Conservation (phyloP, 2,797 vertebrate species). For the Tolypeutes matacus region DNA sequence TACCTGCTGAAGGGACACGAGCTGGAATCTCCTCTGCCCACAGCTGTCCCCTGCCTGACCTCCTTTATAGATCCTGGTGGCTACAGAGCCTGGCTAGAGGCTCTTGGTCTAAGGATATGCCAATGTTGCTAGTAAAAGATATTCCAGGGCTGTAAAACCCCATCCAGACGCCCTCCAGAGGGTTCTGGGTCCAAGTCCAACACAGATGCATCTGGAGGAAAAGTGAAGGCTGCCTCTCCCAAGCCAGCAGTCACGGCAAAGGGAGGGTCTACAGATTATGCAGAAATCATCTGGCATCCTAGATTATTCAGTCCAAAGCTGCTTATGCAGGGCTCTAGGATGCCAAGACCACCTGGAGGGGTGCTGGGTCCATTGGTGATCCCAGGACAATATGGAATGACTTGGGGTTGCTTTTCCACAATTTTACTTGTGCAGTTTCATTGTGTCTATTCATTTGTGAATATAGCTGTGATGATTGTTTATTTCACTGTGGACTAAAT, state of each 20-base stretch:
- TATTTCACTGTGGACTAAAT: neutral
- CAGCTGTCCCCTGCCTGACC: neutral
- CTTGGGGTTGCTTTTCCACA: neutral
- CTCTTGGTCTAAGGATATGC: neutral
- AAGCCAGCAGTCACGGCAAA: neutral
- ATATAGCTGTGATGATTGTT: neutral
- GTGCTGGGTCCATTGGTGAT: neutral
- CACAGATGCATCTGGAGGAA: neutral
- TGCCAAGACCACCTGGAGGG: too few species aligned
- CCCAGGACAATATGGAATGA: neutral
- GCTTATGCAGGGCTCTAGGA: neutral
- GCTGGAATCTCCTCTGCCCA: neutral
- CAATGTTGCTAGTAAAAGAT: neutral
- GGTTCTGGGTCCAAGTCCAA: neutral
- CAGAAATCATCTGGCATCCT: neutral
- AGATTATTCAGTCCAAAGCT: too few species aligned
- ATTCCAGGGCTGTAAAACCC: neutral
- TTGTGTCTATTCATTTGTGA: neutral
- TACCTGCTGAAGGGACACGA: neutral
- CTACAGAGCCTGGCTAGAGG: neutral
- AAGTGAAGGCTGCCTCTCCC: neutral
- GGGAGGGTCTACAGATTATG: too few species aligned
- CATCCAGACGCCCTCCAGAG: neutral
- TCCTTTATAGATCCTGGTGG: neutral
- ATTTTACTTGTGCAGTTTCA: neutral